Evolutionary conservation across 2,113 vertebrate genomes (phyloP).

Genomic region (Oreocharis arfaki): DNA sequence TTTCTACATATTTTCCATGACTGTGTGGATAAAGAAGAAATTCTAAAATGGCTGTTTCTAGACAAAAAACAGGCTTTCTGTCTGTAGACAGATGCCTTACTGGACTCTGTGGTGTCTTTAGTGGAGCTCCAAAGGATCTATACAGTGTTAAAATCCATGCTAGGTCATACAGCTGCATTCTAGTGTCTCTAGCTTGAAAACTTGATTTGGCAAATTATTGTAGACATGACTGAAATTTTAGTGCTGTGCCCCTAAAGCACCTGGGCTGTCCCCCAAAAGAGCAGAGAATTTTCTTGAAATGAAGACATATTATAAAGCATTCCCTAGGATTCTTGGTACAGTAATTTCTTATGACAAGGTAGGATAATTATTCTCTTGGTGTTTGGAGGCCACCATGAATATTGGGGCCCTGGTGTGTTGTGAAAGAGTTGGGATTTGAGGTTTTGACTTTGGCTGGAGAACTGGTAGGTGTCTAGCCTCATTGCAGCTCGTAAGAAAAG

Average conservation of each 20-base stretch:
- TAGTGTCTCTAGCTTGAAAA: not conserved
- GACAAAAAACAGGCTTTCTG: not conserved
- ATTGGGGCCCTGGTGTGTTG: not conserved
- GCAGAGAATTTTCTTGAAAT: not conserved
- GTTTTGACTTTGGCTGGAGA: not conserved
- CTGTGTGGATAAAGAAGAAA: not conserved
- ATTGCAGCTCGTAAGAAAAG: not conserved
- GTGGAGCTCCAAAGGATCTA: not conserved
- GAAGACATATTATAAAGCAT: not conserved
- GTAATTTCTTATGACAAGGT: not conserved
- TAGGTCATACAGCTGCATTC: not conserved
- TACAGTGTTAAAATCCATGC: not conserved
- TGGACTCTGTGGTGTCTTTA: not conserved
- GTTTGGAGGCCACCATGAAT: not conserved
- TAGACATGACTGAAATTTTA: not conserved
- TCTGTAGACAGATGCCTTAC: not conserved
- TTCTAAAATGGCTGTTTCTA: not conserved
- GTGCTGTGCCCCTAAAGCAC: not conserved
- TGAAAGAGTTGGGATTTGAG: not conserved
- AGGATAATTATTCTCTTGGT: not conserved
- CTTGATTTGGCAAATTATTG: not conserved
- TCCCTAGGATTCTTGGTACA: not conserved
- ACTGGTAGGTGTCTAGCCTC: not conserved
- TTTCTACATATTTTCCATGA: slow-evolving; percentile 12
- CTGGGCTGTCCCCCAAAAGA: not conserved